Conservation (phyloP, 2,113 vertebrate genomes). For the Mustelus asterias region DNA sequence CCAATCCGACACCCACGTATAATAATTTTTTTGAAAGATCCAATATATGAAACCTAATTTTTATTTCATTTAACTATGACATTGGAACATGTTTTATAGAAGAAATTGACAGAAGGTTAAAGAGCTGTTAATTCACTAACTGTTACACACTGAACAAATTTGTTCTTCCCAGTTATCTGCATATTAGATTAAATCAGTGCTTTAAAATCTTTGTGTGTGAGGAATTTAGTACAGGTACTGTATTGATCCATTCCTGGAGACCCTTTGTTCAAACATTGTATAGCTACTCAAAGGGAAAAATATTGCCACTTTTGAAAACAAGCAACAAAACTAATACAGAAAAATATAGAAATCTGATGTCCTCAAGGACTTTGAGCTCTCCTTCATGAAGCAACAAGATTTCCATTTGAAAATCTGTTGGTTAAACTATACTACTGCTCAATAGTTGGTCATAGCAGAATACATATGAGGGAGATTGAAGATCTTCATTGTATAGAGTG, state of each 20-base stretch:
- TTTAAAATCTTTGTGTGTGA: not conserved
- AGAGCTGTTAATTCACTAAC: constrained; percentile 1
- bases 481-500: too few species aligned
- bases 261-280: not conserved
- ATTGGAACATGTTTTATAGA: not conserved
- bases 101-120: not conserved
- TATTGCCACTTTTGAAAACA: not conserved
- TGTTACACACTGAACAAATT: not conserved
- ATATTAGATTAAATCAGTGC: not conserved
- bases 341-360: not conserved
- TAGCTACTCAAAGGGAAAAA: not conserved
- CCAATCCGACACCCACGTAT: not conserved
- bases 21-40: not conserved
- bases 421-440: too few species aligned
- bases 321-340: not conserved
- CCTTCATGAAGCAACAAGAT: not conserved
- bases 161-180: not conserved
- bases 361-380: not conserved
- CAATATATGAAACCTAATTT: constrained; percentile 2
- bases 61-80: not conserved
- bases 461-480: not conserved
- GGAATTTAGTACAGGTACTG: not conserved
- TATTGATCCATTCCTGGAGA: not conserved
- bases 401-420: not conserved
- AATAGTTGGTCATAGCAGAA: not conserved